A percentile compares a stretch with the other conserved stretches of the same genome.
phyloP scores from a whole-genome alignment of 2,113 vertebrate species.

The Bos indicus region DNA sequence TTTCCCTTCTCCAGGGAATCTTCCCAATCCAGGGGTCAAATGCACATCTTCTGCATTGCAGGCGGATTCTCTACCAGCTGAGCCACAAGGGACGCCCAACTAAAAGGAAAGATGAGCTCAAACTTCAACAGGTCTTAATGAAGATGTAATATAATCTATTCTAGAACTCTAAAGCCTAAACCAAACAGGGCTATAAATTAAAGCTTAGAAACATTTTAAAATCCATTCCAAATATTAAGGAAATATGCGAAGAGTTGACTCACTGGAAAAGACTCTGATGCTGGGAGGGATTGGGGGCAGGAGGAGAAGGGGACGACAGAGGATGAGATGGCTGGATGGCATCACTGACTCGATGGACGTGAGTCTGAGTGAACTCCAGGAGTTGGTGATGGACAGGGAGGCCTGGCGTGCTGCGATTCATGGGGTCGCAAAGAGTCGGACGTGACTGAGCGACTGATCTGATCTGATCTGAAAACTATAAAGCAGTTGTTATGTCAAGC shows the following conservation, averaged over 20 bases:
- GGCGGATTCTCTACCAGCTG: neutral
- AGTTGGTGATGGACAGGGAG: too few relatives aligned
- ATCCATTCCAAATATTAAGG: neutral
- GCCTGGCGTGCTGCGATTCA: too few relatives aligned
- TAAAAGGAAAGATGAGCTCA: neutral
- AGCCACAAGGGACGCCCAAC: neutral
- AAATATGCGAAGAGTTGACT: neutral
- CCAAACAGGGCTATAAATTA: neutral
- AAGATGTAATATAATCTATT: neutral
- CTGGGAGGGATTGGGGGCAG: too few relatives aligned
- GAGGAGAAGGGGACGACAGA: too few relatives aligned
- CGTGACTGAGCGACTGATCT: too few relatives aligned
- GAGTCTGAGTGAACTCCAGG: too few relatives aligned
- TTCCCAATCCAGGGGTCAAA: neutral
- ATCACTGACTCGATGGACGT: too few relatives aligned
- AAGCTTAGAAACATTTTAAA: slow-evolving; percentile 30
- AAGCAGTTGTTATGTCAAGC: slow-evolving; percentile 12
- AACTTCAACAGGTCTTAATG: neutral
- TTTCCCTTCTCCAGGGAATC: neutral
- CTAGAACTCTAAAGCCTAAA: neutral
- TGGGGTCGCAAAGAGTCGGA: too few relatives aligned
- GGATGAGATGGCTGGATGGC: too few relatives aligned
- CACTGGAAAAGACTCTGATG: too few relatives aligned
- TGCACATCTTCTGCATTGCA: neutral
- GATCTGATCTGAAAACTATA: neutral